These are phyloP conservation scores for Thereva unica DNA, from an alignment of 2,888 invertebrate species.

Conservation along the genomic window DNA sequence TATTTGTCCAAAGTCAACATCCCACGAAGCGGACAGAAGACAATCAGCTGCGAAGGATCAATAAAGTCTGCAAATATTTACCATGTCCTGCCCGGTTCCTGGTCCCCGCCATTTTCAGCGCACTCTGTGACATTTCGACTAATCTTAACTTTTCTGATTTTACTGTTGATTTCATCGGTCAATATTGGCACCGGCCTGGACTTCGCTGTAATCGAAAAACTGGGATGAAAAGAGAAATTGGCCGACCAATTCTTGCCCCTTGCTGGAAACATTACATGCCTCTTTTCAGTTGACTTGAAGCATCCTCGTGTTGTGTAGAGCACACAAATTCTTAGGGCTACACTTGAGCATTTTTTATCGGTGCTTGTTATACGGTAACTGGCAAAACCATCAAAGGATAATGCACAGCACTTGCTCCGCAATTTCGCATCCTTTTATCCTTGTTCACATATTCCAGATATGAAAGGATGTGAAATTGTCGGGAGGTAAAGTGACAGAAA, in stretches of 20 bases:
- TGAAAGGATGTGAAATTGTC: slow-evolving; percentile 35
- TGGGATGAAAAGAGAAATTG: slow-evolving; percentile 4
- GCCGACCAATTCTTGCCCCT: slow-evolving; percentile 7
- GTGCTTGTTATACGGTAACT: slow-evolving; percentile 26
- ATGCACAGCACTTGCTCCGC: slow-evolving; percentile 34
- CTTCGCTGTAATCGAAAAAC: no score
- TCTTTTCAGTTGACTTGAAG: slow-evolving; percentile 16
- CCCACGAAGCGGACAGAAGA: slow-evolving; percentile 29
- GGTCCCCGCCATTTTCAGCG: slow-evolving; percentile 11
- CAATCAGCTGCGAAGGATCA: slow-evolving; percentile 41
- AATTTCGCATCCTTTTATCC: slow-evolving; percentile 38
- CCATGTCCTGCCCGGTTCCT: slow-evolving; percentile 31
- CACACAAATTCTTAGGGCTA: no score
- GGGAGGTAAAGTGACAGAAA: slow-evolving; percentile 34
- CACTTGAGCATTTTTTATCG: slow-evolving; percentile 20
- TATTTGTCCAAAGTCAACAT: slow-evolving; percentile 35
- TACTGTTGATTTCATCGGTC: slow-evolving; percentile 15
- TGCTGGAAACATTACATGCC: slow-evolving; percentile 36
- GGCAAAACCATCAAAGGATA: slow-evolving; percentile 36
- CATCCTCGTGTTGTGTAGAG: no score
- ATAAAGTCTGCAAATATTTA: slow-evolving; percentile 40
- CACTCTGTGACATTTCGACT: not conserved
- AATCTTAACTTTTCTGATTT: slow-evolving; percentile 7
- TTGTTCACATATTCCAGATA: slow-evolving; percentile 26
- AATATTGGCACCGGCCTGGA: not conserved